Evolutionary conservation across 2,888 invertebrate species (phyloP).

Genomic region (Nematopogon swammerdamellus): DNA sequence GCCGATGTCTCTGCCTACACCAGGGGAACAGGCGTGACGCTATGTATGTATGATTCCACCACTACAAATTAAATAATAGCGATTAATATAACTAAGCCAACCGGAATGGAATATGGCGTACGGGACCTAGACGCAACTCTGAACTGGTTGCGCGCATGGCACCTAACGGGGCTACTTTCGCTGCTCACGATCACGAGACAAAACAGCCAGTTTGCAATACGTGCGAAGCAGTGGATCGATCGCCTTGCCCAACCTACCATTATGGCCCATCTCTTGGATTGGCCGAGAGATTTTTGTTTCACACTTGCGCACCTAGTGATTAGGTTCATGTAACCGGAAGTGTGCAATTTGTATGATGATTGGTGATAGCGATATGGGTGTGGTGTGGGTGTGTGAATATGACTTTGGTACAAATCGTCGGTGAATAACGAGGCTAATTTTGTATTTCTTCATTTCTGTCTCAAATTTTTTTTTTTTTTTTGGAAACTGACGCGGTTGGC

Average conservation of each 20-base stretch:
- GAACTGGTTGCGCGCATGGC: no score
- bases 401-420: no score
- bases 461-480: no score
- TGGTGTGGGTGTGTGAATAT: no score
- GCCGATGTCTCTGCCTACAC: no score
- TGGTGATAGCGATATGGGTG: neutral
- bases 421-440: no score
- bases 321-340: neutral
- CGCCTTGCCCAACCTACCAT: neutral
- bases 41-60: neutral
- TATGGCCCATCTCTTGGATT: neutral
- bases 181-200: neutral
- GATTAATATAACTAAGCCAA: neutral
- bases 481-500: no score
- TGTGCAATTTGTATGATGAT: neutral
- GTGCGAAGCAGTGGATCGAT: neutral
- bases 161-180: no score
- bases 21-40: no score
- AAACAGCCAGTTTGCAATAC: neutral
- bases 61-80: neutral
- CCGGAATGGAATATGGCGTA: no score
- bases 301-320: neutral
- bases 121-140: no score
- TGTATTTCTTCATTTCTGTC: no score
- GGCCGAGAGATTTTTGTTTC: neutral